Conservation (phyloP, 1,140 invertebrate species). For the Sitophilus oryzae region DNA sequence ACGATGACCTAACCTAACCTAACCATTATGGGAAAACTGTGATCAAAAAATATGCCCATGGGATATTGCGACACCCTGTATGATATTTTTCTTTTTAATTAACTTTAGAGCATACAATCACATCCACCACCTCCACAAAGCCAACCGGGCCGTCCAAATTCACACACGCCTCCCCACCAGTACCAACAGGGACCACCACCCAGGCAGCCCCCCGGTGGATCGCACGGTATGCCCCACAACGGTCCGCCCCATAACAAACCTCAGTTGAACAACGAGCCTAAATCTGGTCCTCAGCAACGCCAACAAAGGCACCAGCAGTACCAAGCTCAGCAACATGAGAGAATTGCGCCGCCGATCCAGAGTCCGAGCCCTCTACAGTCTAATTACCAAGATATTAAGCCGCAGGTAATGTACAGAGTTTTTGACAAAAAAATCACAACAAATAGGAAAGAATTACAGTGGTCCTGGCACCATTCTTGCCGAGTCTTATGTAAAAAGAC, state of each 20-base stretch:
- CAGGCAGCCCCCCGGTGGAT: conserved; percentile 5
- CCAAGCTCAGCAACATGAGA: conserved; percentile 11
- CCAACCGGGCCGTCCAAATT: conserved; percentile 31
- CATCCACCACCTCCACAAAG: neutral
- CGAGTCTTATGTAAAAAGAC: too few species aligned
- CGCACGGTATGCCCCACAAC: conserved; percentile 11
- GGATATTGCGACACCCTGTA: too few species aligned
- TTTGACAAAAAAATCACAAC: too few species aligned
- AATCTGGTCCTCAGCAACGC: conserved; percentile 32
- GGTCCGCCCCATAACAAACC: conserved; percentile 22
- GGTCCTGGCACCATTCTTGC: too few species aligned
- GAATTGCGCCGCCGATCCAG: conserved; percentile 29
- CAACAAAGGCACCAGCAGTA: conserved; percentile 25
- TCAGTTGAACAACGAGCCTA: conserved; percentile 36
- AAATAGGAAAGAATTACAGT: too few species aligned
- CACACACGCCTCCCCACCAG: conserved; percentile 33
- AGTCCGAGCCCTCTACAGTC: conserved; percentile 39
- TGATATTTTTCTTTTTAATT: too few species aligned
- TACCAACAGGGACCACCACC: conserved; percentile 37
- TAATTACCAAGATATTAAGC: conserved; percentile 12
- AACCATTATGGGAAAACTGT: too few species aligned
- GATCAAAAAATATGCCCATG: too few species aligned
- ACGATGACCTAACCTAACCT: too few species aligned
- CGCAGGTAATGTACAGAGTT: neutral
- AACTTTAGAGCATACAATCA: too few species aligned